Evolutionary conservation across 2,113 vertebrate genomes (phyloP), one percentile per base, ranked within the genome.

Genomic region (Sporophila hypoxantha): DNA sequence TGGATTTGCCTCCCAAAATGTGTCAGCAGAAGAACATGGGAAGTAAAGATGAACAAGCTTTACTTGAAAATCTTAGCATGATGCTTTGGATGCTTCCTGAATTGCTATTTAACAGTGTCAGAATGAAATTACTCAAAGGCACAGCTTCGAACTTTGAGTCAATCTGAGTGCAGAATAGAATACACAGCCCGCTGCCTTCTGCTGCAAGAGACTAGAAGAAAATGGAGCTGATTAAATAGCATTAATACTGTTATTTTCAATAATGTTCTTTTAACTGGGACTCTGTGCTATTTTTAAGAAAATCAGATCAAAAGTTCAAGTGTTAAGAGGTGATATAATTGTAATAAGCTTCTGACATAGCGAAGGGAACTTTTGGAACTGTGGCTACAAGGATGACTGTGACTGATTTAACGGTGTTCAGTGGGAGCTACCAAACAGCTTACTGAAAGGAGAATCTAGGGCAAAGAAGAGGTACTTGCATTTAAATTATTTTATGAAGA

Each of bases 261-360:
- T 80, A 80, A 52, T 57, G 27, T 76, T 79, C 52, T 81, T 85
- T 67, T 70, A 82, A 52, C 71, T 64, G 39, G 4, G 15, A 37
- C 22, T 79, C 44, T 69, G 50, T 73, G 46, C 67, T 86, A 39
- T 88, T 92, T 87, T 93, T 79, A 88, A 94, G 68, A 82, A 81
- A 82, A 79, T 70, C 53, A 90, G 76, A 75, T 92, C 88, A 90
- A 37, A 92, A 89, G 68, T 90, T 95, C 85, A 92, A 61, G 25
- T 75, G 61, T 76, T 82, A 77, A 82, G 77, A 89, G 62, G 20
- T 78, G 56, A 68, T 91, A 13, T 68, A 80, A 71, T 39, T 86
- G 17, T 61, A 84, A 61, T 68, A 76, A 84, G 62, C 82, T 92
- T 71, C 53, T 80, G 61, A 75, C 16, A 34, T 34, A 12, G 1